phyloP scores from a whole-genome alignment of 2,888 invertebrate species.

The Galeopsomyia nigrocyanea region DNA sequence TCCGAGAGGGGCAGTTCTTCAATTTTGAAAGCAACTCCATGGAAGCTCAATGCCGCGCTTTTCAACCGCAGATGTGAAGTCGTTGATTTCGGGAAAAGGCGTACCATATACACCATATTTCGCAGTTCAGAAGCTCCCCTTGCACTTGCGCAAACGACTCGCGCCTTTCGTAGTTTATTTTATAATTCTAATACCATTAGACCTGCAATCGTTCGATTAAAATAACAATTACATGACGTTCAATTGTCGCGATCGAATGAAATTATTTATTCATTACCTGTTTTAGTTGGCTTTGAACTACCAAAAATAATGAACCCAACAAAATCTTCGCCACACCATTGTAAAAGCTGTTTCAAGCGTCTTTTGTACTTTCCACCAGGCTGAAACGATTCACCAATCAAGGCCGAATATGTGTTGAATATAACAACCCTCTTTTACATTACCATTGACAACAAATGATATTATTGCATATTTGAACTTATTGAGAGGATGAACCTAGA shows the following conservation, averaged over 20 bases:
- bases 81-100: slow-evolving; percentile 93
- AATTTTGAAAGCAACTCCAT: slow-evolving; percentile 97
- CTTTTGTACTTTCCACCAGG: slow-evolving; percentile 91
- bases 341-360: slow-evolving; percentile 94
- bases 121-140: slow-evolving; percentile 98
- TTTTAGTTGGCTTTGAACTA: slow-evolving; percentile 97
- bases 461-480: slow-evolving; percentile 97
- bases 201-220: slow-evolving; percentile 50
- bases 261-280: slow-evolving; percentile 74
- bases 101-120: slow-evolving; percentile 99
- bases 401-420: slow-evolving; percentile 97
- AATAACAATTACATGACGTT: neutral
- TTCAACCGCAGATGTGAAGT: slow-evolving; percentile 97
- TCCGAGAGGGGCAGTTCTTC: slow-evolving; percentile 93
- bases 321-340: slow-evolving; percentile 98
- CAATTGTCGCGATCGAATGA: neutral
- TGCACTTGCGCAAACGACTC: slow-evolving; percentile 96
- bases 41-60: slow-evolving; percentile 96
- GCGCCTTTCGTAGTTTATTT: slow-evolving; percentile 90
- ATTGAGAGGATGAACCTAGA: slow-evolving; percentile 70
- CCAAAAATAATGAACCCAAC: slow-evolving; percentile 97
- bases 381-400: slow-evolving; percentile 97
- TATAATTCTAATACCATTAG: slow-evolving; percentile 96
- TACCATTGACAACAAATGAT: slow-evolving; percentile 91
- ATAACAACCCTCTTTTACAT: slow-evolving; percentile 95